Percentiles rank a stretch among this genome's conserved stretches.
These are phyloP conservation scores for Corythoichthys intestinalis DNA, from an alignment of 2,113 vertebrate genomes.

Conservation along the genomic window DNA sequence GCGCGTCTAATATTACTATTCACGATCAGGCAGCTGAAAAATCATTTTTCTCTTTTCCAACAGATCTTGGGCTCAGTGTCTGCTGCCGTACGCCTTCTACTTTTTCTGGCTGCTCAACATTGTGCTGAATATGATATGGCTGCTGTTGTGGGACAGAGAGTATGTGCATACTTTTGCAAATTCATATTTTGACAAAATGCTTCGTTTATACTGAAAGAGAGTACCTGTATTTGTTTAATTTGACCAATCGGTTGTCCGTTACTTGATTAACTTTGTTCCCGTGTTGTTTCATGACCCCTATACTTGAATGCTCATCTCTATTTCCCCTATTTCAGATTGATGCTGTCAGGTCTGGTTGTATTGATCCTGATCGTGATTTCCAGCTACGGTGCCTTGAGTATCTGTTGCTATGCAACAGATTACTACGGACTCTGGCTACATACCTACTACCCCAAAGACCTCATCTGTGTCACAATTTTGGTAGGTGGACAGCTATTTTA, in stretches of 20 bases:
- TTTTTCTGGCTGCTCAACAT: constrained; percentile 68
- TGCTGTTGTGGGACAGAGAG: constrained; percentile 75
- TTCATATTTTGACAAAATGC: neutral
- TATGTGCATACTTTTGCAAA: constrained; percentile 37
- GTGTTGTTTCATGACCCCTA: no score
- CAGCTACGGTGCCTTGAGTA: constrained; percentile 63
- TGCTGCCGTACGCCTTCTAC: constrained; percentile 69
- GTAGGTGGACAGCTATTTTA: constrained; percentile 43
- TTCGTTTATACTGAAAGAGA: neutral
- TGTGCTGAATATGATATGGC: constrained; percentile 70
- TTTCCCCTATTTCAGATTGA: constrained; percentile 54
- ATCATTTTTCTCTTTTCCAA: constrained; percentile 21
- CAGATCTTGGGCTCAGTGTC: constrained; percentile 58
- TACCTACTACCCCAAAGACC: constrained; percentile 69
- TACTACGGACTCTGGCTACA: constrained; percentile 69
- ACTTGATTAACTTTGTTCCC: no score
- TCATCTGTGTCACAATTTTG: constrained; percentile 73
- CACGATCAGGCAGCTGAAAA: neutral
- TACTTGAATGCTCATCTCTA: neutral
- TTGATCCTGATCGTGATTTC: constrained; percentile 67
- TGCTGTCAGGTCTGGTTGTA: constrained; percentile 72
- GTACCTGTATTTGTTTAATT: no score
- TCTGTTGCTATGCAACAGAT: constrained; percentile 70
- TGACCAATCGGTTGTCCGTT: no score
- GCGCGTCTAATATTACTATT: neutral